Conservation (phyloP, 2,888 invertebrate genomes). For the Rhingia rostrata region DNA sequence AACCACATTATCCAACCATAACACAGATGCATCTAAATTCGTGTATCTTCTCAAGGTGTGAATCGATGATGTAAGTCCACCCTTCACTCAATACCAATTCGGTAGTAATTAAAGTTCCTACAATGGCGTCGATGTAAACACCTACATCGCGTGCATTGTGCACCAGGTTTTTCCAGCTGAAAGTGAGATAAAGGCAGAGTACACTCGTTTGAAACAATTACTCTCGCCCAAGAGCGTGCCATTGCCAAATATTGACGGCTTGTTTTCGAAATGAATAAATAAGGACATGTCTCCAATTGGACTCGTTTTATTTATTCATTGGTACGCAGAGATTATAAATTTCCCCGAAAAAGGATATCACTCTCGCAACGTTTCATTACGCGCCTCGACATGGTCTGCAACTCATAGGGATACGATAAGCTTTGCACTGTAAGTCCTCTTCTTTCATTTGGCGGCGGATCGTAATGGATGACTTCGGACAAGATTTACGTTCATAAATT, state of each 20-base stretch:
- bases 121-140: too few relatives aligned
- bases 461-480: conserved; percentile 45
- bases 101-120: too few relatives aligned
- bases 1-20: too few relatives aligned
- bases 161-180: too few relatives aligned
- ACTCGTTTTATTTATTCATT: conserved; percentile 32
- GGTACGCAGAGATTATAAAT: conserved; percentile 33
- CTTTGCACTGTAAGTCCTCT: conserved; percentile 7
- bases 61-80: too few relatives aligned
- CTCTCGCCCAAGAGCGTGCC: not conserved
- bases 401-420: not conserved
- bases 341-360: conserved; percentile 23
- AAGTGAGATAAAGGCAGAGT: too few relatives aligned
- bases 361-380: conserved; percentile 30
- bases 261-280: conserved; percentile 23
- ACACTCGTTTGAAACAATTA: not conserved
- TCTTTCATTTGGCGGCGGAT: conserved; percentile 2
- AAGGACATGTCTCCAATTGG: conserved; percentile 7
- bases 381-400: conserved; percentile 18
- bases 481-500: conserved; percentile 57
- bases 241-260: conserved; percentile 6
- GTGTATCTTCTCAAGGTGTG: too few relatives aligned
- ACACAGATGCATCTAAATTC: too few relatives aligned
- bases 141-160: too few relatives aligned
- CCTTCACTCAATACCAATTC: too few relatives aligned